phyloP scores from a whole-genome alignment of 2,888 invertebrate genomes.

The Troglohyphantes excavatus region DNA sequence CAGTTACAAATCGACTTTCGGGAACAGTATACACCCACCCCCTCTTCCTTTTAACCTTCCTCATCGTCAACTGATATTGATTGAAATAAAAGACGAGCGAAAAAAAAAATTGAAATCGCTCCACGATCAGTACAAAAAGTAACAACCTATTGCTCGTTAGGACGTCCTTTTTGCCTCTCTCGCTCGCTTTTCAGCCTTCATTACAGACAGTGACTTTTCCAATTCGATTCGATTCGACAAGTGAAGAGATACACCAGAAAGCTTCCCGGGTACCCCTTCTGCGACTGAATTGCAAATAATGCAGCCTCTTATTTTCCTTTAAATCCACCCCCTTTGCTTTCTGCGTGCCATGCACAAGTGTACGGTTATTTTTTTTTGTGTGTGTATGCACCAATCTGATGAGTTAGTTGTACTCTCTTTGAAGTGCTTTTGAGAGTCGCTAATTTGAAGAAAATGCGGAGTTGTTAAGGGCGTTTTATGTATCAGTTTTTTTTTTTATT shows the following conservation, averaged over 20 bases:
- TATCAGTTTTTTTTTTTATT: not conserved
- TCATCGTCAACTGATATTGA: conserved; percentile 74
- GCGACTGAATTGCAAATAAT: conserved; percentile 65
- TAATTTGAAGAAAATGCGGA: conserved; percentile 48
- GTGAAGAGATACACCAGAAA: not conserved
- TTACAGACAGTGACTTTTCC: conserved; percentile 48
- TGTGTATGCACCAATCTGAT: not conserved
- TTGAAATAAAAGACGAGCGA: conserved; percentile 32
- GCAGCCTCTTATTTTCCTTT: conserved; percentile 57
- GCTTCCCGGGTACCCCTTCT: conserved; percentile 26
- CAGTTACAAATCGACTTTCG: conserved; percentile 64
- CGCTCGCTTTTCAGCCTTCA: conserved; percentile 66
- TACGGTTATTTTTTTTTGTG: conserved; percentile 26
- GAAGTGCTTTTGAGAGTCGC: conserved; percentile 35
- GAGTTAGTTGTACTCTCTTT: conserved; percentile 59
- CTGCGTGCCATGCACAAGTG: too few species aligned
- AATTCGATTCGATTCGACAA: conserved; percentile 78
- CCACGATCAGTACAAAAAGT: conserved; percentile 62
- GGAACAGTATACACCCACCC: conserved; percentile 29
- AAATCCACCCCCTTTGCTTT: conserved; percentile 2
- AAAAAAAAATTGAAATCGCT: conserved; percentile 68
- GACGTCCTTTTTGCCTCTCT: conserved; percentile 14
- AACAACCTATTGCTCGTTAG: conserved; percentile 61
- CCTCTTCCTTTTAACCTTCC: conserved; percentile 22
- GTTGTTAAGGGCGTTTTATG: conserved; percentile 46